These are phyloP conservation scores for Coptodon rendalli DNA, from an alignment of 2,113 vertebrate species.

Conservation along the genomic window DNA sequence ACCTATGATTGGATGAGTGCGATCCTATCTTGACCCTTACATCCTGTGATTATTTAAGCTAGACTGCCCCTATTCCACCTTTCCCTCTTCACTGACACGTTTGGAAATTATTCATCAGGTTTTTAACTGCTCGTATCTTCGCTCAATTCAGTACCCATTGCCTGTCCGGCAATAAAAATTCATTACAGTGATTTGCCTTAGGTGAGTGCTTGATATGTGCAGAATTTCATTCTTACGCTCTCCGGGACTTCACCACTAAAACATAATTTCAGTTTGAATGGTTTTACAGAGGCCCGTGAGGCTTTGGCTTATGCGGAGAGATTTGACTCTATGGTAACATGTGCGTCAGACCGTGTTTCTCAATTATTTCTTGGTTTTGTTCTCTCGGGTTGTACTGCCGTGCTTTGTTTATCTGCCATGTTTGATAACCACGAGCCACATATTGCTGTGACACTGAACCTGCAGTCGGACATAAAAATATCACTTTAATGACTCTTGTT, in stretches of 20 bases:
- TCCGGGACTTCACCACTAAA: constrained; percentile 3
- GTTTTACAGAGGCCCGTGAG: constrained; percentile 19
- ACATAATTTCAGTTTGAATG: constrained; percentile 49
- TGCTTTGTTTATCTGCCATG: constrained; percentile 20
- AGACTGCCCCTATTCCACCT: background rate
- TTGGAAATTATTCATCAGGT: constrained; percentile 46
- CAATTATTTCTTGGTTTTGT: background rate
- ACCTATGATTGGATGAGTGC: background rate
- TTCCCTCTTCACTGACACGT: constrained; percentile 8
- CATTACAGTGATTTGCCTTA: constrained; percentile 26
- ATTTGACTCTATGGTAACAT: background rate
- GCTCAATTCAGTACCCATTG: constrained; percentile 26
- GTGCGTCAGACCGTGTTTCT: background rate
- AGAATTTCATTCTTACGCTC: constrained; percentile 37
- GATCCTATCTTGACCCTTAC: background rate
- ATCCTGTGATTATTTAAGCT: constrained; percentile 3
- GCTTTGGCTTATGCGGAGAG: background rate
- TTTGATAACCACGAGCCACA: constrained; percentile 7
- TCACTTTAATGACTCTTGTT: constrained; percentile 12
- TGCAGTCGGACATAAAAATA: background rate
- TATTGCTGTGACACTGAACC: background rate
- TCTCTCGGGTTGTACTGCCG: background rate
- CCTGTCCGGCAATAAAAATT: constrained; percentile 44
- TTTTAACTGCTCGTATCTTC: constrained; percentile 34
- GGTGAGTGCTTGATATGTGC: constrained; percentile 35